These are phyloP conservation scores for Murina feae DNA, from an alignment of 2,113 vertebrate genomes.

Conservation along the genomic window DNA sequence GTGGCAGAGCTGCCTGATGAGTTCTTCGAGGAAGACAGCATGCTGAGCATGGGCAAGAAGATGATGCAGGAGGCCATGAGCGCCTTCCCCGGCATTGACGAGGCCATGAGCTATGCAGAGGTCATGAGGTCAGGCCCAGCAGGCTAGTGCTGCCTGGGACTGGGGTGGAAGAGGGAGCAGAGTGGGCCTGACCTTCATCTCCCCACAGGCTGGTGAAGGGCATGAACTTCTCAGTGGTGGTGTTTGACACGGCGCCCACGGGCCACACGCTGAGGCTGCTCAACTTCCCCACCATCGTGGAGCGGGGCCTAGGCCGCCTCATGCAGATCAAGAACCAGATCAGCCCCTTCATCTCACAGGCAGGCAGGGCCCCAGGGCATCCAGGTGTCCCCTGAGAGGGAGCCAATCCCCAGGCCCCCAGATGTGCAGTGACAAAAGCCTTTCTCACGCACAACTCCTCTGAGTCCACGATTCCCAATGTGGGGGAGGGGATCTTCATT, in stretches of 20 bases:
- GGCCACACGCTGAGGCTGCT: slow-evolving; percentile 95
- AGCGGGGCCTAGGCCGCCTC: slow-evolving; percentile 92
- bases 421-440: background rate
- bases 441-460: background rate
- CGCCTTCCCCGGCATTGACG: slow-evolving; percentile 94
- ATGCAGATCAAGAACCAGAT: slow-evolving; percentile 99
- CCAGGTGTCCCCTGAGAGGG: background rate
- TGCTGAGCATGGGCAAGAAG: slow-evolving; percentile 98
- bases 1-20: slow-evolving; percentile 95
- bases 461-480: fast-evolving
- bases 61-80: slow-evolving; percentile 99
- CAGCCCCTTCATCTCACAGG: slow-evolving; percentile 98
- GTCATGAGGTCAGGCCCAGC: slow-evolving; percentile 90
- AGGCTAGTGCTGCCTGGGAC: background rate
- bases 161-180: background rate
- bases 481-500: background rate
- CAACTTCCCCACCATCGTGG: slow-evolving; percentile 97
- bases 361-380: slow-evolving; percentile 55
- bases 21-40: slow-evolving; percentile 97
- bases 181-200: background rate
- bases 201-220: slow-evolving; percentile 91
- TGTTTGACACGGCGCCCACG: slow-evolving; percentile 95
- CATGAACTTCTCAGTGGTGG: slow-evolving; percentile 98
- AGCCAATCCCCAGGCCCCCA: background rate
- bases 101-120: slow-evolving; percentile 97